phyloP scores from a whole-genome alignment of 53 echinoderm and acorn worm genomes.

The Echinarachnius parma region DNA sequence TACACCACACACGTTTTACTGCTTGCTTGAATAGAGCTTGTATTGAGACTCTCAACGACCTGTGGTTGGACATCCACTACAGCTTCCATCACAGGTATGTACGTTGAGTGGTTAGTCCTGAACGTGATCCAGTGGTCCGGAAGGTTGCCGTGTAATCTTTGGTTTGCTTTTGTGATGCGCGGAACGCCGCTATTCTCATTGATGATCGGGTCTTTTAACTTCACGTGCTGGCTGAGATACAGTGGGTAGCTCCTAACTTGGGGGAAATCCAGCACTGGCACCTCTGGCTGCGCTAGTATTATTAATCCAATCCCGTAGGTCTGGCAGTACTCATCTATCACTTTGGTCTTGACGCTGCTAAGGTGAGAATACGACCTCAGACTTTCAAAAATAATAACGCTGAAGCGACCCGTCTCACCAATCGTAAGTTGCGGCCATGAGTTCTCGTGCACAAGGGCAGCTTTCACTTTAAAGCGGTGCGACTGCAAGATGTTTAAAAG shows the following conservation, averaged over 20 bases:
- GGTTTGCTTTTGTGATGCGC: slow-evolving; percentile 63
- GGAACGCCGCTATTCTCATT: slow-evolving; percentile 61
- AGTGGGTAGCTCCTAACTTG: slow-evolving; percentile 81
- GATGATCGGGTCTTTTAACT: slow-evolving; percentile 68
- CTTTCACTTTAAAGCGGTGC: slow-evolving; percentile 52
- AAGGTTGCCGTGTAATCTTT: slow-evolving; percentile 53
- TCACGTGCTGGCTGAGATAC: slow-evolving; percentile 67
- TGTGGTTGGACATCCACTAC: slow-evolving; percentile 62
- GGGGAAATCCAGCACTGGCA: slow-evolving; percentile 46
- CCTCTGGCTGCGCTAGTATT: slow-evolving; percentile 57
- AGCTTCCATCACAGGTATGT: slow-evolving; percentile 73
- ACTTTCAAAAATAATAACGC: slow-evolving; percentile 85
- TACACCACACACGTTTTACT: slow-evolving; percentile 72
- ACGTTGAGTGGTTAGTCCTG: slow-evolving; percentile 78
- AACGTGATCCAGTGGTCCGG: slow-evolving; percentile 93
- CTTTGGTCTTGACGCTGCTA: slow-evolving; percentile 28
- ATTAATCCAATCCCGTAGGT: slow-evolving; percentile 72
- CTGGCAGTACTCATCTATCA: slow-evolving; percentile 73
- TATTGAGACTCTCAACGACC: slow-evolving; percentile 19
- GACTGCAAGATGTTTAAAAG: slow-evolving; percentile 9
- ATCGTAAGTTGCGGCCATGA: slow-evolving; percentile 58
- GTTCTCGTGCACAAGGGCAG: slow-evolving; percentile 32
- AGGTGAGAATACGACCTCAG: slow-evolving; percentile 71
- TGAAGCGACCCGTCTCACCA: slow-evolving; percentile 62
- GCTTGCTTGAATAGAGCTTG: not conserved